These are phyloP conservation scores for Drosophila paulistorum DNA, from an alignment of 1,140 invertebrate genomes.

Conservation along the genomic window DNA sequence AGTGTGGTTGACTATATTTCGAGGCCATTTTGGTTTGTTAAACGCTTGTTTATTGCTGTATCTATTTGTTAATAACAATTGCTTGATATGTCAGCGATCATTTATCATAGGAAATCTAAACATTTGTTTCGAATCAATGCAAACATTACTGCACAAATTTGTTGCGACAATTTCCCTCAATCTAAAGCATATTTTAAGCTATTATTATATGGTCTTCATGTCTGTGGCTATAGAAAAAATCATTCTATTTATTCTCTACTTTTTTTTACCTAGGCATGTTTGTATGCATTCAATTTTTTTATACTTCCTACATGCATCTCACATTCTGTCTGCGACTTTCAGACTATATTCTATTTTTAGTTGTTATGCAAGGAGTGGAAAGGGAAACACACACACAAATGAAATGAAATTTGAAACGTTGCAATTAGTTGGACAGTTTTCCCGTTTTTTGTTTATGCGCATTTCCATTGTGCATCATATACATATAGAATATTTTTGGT, in stretches of 20 bases:
- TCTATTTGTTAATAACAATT: conserved; percentile 54
- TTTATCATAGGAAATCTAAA: conserved; percentile 60
- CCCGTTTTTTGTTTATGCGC: neutral
- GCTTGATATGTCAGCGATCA: conserved; percentile 51
- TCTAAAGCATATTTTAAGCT: neutral
- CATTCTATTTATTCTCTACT: neutral
- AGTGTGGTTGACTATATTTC: conserved; percentile 50
- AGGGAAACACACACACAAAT: neutral
- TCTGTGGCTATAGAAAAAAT: neutral
- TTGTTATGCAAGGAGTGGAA: conserved; percentile 1
- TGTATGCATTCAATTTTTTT: neutral
- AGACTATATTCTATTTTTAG: neutral
- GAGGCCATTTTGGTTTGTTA: conserved; percentile 36
- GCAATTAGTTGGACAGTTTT: conserved; percentile 17
- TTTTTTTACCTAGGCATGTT: neutral
- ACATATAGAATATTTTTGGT: neutral
- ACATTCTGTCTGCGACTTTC: neutral
- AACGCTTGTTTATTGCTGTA: conserved; percentile 15
- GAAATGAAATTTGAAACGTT: conserved; percentile 22
- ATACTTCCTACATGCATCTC: neutral
- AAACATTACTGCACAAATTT: conserved; percentile 15
- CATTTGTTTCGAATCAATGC: conserved; percentile 50
- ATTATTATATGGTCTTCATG: neutral
- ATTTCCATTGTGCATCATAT: conserved; percentile 4
- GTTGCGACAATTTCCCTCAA: neutral